Evolutionary conservation across 2,797 vertebrate genomes (phyloP), one percentile per base, ranked within the genome.

Genomic region (Sebastes oblongus): DNA sequence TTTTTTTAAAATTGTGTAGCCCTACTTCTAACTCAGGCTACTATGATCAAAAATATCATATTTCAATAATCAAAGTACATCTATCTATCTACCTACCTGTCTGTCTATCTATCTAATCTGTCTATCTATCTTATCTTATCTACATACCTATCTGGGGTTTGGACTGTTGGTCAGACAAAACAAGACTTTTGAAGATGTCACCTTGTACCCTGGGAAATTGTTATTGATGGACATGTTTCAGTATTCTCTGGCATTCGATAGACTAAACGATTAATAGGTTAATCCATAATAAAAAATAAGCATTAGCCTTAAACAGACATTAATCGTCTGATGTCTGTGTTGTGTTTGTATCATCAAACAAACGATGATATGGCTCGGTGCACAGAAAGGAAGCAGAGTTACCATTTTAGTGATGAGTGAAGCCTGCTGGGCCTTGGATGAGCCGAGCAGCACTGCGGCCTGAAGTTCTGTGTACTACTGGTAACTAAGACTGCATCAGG

Each of bases 401-500:
- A 56, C 68, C 61, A 39, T 77, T 64, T 82, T 36, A 67, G 65
- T 42, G 36, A 20, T 67, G 76, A 20, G 7, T 32, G 71, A 12
- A 30, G 55, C 81, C 58, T 56, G 64, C 67, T 58, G 80, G 25
- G 77, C 62, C 4, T 66, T 8, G 60, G 61, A 50, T 18, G 67
- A 80, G 76, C 70, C 61, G 75, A 70, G 75, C 54, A 13, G 82
- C 65, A 0, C 36, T 27, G 65, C 5, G 74, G 71, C 64, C 73
- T 72, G 27, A 54, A 75, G 68, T 46, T 9, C 18, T 20, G 59
- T 7, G 62, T 42, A 18, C 46, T 62, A 18, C 76, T 72, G 73
- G 36, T 73, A 74, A 77, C 71, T 66, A 34, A 52, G 42, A 60
- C 56, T 2, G 77, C 74, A 77, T 83, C 78, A 88, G 83, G 77